phyloP scores from a whole-genome alignment of 2,113 vertebrate species.

The Pelvicachromis taeniatus region DNA sequence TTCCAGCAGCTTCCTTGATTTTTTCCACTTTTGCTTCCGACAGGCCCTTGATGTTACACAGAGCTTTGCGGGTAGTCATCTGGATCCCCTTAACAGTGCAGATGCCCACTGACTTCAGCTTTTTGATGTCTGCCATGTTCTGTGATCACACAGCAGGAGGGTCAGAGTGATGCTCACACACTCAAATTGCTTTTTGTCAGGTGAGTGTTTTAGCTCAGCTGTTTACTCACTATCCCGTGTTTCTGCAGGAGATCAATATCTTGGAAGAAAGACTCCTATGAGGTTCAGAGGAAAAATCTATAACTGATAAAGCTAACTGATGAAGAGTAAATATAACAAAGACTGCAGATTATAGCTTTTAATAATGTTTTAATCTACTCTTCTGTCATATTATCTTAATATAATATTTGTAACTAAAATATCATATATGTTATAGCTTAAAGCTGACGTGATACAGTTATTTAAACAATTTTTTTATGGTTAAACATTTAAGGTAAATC shows the following conservation, averaged over 20 bases:
- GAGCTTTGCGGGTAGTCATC: constrained; percentile 91
- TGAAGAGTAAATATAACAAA: background rate
- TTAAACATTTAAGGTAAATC: background rate
- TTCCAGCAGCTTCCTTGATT: constrained; percentile 98
- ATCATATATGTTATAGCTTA: background rate
- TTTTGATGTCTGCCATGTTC: constrained; percentile 97
- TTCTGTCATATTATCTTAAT: background rate
- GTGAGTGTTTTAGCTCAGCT: background rate
- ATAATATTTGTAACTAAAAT: background rate
- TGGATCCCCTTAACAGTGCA: constrained; percentile 97
- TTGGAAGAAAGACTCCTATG: constrained; percentile 94
- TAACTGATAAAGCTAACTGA: background rate
- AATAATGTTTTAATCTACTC: background rate
- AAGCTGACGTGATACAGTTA: background rate
- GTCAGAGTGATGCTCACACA: background rate
- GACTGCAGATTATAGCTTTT: background rate
- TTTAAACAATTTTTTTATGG: background rate
- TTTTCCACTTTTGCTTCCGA: constrained; percentile 99
- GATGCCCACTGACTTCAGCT: constrained; percentile 93
- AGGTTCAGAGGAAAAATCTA: background rate
- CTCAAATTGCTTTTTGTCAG: background rate
- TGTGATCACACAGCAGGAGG: constrained; percentile 42
- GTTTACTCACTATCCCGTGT: constrained; percentile 91
- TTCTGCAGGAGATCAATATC: constrained; percentile 96
- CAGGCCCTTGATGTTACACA: constrained; percentile 94